A percentile compares a stretch with the other conserved stretches of the same genome.
Evolutionary conservation across 2,888 invertebrate genomes (phyloP).

Genomic region (Asteroscopus sphinx): DNA sequence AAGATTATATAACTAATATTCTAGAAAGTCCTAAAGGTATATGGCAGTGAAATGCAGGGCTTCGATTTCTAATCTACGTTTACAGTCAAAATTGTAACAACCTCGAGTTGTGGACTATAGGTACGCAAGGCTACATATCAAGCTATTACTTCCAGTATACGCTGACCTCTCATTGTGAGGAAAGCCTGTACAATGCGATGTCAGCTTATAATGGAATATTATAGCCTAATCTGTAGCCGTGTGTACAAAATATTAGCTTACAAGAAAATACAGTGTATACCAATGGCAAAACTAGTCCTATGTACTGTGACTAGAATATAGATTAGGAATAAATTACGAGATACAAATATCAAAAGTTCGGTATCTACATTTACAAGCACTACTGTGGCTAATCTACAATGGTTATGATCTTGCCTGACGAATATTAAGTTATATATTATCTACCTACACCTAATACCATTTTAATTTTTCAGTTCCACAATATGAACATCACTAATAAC

Average conservation of each 20-base stretch:
- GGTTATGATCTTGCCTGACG: conserved; percentile 58
- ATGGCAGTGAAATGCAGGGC: conserved; percentile 86
- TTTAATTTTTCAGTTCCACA: conserved; percentile 47
- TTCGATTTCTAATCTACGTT: conserved; percentile 64
- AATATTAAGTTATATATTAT: conserved; percentile 57
- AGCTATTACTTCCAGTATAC: too few species aligned
- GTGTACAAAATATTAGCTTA: conserved; percentile 59
- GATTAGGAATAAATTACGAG: conserved; percentile 84
- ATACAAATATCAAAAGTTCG: conserved; percentile 76
- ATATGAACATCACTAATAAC: conserved; percentile 53
- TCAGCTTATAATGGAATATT: too few species aligned
- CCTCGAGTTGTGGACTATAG: conserved; percentile 63
- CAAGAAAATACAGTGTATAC: conserved; percentile 59
- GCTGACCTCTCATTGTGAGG: too few species aligned
- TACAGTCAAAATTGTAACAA: conserved; percentile 71
- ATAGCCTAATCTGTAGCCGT: too few species aligned
- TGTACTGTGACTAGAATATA: conserved; percentile 86
- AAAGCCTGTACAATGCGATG: too few species aligned
- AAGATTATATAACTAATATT: conserved; percentile 86
- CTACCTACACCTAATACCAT: conserved; percentile 58
- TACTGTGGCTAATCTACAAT: conserved; percentile 71
- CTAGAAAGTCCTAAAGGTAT: conserved; percentile 78
- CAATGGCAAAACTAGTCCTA: conserved; percentile 83
- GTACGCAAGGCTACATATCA: too few species aligned
- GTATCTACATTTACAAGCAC: conserved; percentile 76